Percentiles rank a stretch among this genome's conserved stretches.
These are phyloP conservation scores for Lamellibrachia satsuma DNA, from an alignment of 2,888 invertebrate species.

Conservation along the genomic window DNA sequence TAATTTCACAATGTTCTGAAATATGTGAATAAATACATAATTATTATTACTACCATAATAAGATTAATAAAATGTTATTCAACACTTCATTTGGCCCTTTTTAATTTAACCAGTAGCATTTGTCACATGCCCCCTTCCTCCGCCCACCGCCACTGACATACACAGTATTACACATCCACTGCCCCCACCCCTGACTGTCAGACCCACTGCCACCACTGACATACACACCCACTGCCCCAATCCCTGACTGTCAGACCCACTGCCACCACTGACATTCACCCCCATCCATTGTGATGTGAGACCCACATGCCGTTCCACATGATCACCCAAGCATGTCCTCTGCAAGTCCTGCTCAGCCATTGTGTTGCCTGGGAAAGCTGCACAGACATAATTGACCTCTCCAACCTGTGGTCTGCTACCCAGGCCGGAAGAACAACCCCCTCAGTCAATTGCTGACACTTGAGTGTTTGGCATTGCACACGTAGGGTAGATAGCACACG, in stretches of 20 bases:
- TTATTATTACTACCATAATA: not conserved
- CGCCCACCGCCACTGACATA: no score
- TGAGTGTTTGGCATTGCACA: not conserved
- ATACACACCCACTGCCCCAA: not conserved
- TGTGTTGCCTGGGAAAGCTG: slow-evolving; percentile 5
- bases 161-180: not conserved
- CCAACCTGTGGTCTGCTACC: not conserved
- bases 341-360: not conserved
- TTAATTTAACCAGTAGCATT: not conserved
- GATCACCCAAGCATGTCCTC: slow-evolving; percentile 2
- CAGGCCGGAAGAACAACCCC: not conserved
- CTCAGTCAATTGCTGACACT: not conserved
- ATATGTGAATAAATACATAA: not conserved
- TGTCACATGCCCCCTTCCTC: not conserved
- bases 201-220: no score
- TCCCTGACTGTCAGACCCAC: no score
- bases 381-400: not conserved
- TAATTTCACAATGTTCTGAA: not conserved
- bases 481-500: not conserved
- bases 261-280: not conserved
- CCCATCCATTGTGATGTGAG: not conserved
- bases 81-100: not conserved
- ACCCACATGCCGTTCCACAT: not conserved
- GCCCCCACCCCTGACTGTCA: not conserved
- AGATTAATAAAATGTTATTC: not conserved